Conservation (phyloP, 2,113 vertebrate species). For the Halcyon senegalensis region DNA sequence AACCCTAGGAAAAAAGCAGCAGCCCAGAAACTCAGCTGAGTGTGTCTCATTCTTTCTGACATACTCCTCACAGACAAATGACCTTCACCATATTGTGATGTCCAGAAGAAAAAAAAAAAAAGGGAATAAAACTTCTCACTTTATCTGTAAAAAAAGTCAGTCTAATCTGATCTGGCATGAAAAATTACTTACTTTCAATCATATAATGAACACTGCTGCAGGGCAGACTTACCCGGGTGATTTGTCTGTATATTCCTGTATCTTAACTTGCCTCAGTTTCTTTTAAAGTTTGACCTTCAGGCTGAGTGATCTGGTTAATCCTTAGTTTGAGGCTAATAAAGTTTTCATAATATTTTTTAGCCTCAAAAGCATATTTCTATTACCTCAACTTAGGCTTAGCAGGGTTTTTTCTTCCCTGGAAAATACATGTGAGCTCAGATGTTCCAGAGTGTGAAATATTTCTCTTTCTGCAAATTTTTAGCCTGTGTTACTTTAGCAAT, state of each 20-base stretch:
- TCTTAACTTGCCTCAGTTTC: background rate
- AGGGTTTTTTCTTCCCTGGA: background rate
- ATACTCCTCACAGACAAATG: background rate
- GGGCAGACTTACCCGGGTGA: background rate
- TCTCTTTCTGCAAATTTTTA: background rate
- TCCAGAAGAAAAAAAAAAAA: background rate
- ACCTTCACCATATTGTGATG: background rate
- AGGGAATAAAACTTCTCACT: background rate
- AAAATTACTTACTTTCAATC: background rate
- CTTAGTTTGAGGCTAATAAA: background rate
- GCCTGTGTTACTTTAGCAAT: background rate
- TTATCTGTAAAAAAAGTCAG: background rate
- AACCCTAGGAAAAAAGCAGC: background rate
- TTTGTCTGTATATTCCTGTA: background rate
- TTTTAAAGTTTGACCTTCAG: background rate
- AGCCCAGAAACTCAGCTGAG: background rate
- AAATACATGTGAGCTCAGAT: background rate
- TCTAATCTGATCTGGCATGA: background rate
- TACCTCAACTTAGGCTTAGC: background rate
- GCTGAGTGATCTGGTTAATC: background rate
- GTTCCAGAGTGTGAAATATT: background rate
- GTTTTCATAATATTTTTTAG: background rate
- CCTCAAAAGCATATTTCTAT: background rate
- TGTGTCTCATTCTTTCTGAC: background rate
- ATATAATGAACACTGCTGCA: background rate